Conservation (phyloP, 2,797 vertebrate species). For the Diceros bicornis region DNA sequence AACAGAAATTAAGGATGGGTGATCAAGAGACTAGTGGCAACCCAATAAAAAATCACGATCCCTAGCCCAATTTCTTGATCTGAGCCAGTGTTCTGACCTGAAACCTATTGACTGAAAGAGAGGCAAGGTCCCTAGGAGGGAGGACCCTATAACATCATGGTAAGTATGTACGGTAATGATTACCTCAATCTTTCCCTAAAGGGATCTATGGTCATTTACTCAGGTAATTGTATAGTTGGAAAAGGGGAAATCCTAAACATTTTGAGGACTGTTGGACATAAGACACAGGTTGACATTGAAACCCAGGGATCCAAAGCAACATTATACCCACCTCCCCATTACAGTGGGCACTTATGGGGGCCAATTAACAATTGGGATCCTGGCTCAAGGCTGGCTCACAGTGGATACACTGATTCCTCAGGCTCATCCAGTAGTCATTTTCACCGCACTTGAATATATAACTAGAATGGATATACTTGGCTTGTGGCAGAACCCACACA, state of each 20-base stretch:
- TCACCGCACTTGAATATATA: not conserved
- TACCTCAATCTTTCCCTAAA: not conserved
- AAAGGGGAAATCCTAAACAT: constrained; percentile 28
- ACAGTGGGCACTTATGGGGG: not conserved
- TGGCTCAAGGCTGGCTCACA: not conserved
- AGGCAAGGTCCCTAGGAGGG: not conserved
- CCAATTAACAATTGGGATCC: not conserved
- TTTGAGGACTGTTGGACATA: not conserved
- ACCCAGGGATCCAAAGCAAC: not conserved
- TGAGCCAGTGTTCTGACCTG: not conserved
- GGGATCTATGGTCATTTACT: not conserved
- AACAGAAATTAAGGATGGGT: constrained; percentile 5
- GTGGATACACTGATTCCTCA: not conserved
- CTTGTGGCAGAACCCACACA: not conserved
- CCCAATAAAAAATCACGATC: not conserved
- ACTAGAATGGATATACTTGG: not conserved
- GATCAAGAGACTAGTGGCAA: not conserved
- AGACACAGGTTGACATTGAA: not conserved
- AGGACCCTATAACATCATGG: not conserved
- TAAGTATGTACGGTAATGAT: not conserved
- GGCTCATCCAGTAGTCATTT: not conserved
- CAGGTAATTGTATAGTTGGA: not conserved
- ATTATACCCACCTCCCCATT: too few relatives aligned
- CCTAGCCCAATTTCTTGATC: not conserved
- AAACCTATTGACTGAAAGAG: not conserved